These are phyloP conservation scores for Clostera curtula DNA, from an alignment of 2,888 invertebrate species.

Conservation along the genomic window DNA sequence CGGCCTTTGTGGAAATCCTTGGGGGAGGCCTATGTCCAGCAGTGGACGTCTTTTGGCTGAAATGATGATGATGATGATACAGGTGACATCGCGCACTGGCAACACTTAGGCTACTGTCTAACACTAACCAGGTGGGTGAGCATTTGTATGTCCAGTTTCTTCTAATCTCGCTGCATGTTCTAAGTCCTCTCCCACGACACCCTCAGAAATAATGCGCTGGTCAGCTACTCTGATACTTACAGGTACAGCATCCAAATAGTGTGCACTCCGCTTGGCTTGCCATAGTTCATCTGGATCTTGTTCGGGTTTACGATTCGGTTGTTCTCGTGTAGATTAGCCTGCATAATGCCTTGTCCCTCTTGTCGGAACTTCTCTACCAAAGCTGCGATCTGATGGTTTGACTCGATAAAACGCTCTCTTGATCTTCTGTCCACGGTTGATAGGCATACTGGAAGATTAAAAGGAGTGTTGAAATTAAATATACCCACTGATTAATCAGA, in stretches of 20 bases:
- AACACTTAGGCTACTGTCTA: no score
- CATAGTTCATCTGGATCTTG: constrained; percentile 84
- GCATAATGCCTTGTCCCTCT: constrained; percentile 86
- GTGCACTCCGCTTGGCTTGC: constrained; percentile 80
- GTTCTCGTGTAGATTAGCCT: constrained; percentile 73
- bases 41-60: no score
- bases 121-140: no score
- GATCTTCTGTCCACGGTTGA: constrained; percentile 81
- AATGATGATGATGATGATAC: no score
- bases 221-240: constrained; percentile 51
- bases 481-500: neutral
- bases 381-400: constrained; percentile 93
- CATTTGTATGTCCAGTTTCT: no score
- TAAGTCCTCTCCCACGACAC: no score
- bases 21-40: no score
- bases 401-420: constrained; percentile 93
- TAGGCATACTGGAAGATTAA: constrained; percentile 63
- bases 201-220: no score
- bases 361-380: constrained; percentile 93
- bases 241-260: constrained; percentile 81
- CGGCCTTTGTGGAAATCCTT: no score
- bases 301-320: constrained; percentile 77
- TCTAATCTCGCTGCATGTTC: no score
- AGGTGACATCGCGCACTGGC: no score
- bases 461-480: neutral